Conservation (phyloP, 2,888 invertebrate genomes). For the Notodonta dromedarius region DNA sequence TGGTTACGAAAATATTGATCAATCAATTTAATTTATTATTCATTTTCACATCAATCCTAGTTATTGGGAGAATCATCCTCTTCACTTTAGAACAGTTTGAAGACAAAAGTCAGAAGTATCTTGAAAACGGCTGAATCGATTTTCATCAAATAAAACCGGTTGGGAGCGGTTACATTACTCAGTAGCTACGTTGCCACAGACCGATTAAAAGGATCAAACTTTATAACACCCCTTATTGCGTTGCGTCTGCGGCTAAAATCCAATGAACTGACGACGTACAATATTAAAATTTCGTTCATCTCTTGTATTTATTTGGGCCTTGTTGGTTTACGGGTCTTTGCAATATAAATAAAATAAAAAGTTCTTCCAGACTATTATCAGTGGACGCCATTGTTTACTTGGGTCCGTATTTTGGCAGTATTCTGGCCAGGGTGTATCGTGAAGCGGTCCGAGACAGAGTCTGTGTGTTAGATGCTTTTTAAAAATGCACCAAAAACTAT, state of each 20-base stretch:
- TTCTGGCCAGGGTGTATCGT: conserved; percentile 22
- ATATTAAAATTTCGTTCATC: conserved; percentile 20
- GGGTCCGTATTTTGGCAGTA: conserved; percentile 21
- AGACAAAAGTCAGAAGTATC: too few relatives aligned
- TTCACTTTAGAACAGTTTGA: too few relatives aligned
- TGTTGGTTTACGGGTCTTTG: conserved; percentile 20
- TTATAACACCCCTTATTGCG: not conserved
- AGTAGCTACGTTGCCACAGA: too few relatives aligned
- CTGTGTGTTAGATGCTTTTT: conserved; percentile 9
- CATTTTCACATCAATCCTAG: too few relatives aligned
- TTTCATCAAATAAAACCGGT: too few relatives aligned
- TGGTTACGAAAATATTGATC: too few relatives aligned
- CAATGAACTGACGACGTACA: not conserved
- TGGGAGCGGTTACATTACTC: too few relatives aligned
- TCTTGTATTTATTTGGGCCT: conserved; percentile 9
- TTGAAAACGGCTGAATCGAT: too few relatives aligned
- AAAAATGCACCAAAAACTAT: not conserved
- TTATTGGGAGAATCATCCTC: too few relatives aligned
- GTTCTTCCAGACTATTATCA: conserved; percentile 45
- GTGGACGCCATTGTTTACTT: conserved; percentile 46
- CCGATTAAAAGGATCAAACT: conserved; percentile 5
- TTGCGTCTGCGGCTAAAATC: not conserved
- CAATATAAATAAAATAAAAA: conserved; percentile 48
- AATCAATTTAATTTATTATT: too few relatives aligned
- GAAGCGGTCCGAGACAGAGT: conserved; percentile 10